phyloP scores from a whole-genome alignment of 1,140 invertebrate genomes.

The Lasioglossum albipes region DNA sequence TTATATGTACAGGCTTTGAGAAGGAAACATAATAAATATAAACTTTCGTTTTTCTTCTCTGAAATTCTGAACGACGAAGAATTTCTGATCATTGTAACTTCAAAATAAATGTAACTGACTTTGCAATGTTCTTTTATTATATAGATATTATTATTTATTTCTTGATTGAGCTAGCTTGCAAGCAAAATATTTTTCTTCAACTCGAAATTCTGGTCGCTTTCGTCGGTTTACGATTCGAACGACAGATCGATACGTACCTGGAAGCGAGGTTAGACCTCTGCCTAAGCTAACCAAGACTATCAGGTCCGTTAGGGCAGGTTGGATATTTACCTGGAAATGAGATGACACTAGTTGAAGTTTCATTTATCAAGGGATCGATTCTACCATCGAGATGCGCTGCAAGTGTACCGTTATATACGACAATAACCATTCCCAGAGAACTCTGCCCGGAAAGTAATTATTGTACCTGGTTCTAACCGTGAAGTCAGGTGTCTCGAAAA shows the following conservation, averaged over 20 bases:
- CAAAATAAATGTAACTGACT: no score
- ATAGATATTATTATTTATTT: no score
- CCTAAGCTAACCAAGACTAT: neutral
- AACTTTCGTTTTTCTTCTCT: no score
- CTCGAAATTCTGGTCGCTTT: neutral
- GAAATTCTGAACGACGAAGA: no score
- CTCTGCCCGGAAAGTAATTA: neutral
- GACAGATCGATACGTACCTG: constrained; percentile 8
- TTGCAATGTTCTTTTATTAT: no score
- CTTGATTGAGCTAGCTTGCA: no score
- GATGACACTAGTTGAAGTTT: constrained; percentile 15
- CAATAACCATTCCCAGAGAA: constrained; percentile 10
- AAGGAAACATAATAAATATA: no score
- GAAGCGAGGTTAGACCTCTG: neutral
- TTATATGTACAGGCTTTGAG: no score
- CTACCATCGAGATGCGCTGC: neutral
- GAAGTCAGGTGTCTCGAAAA: constrained; percentile 10
- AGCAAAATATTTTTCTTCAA: neutral
- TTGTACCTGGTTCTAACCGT: constrained; percentile 3
- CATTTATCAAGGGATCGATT: constrained; percentile 28
- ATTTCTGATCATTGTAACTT: no score
- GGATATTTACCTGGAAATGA: constrained; percentile 19
- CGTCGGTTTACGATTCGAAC: neutral
- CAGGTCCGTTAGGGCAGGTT: constrained; percentile 1
- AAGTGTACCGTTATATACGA: neutral